These are phyloP conservation scores for Mongoloraphidia duomilia DNA, from an alignment of 2,888 invertebrate species.

Conservation along the genomic window DNA sequence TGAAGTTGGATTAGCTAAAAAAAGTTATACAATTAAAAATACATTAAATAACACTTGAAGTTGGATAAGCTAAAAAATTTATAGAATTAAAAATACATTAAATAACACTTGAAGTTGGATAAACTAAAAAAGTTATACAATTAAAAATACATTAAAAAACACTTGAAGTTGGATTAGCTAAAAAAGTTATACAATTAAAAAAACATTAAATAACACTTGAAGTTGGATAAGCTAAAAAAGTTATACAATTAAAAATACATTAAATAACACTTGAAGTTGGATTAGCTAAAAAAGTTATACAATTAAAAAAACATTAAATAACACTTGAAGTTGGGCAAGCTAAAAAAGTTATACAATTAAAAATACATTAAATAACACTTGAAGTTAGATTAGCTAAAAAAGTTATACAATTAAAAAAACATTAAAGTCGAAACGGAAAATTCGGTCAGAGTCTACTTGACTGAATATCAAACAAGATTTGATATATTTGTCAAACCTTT, in stretches of 20 bases:
- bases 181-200: slow-evolving; percentile 14
- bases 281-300: slow-evolving; percentile 20
- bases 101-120: slow-evolving; percentile 24
- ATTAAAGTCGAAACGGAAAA: too few relatives aligned
- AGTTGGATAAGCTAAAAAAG: slow-evolving; percentile 24
- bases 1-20: slow-evolving; percentile 25
- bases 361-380: slow-evolving; percentile 23
- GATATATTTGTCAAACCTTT: too few relatives aligned
- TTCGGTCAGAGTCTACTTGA: too few relatives aligned
- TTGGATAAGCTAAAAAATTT: slow-evolving; percentile 23
- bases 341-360: slow-evolving; percentile 17
- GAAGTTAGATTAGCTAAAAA: slow-evolving; percentile 25
- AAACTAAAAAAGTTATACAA: slow-evolving; percentile 19
- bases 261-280: slow-evolving; percentile 24
- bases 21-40: slow-evolving; percentile 6
- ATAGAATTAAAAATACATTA: too few relatives aligned
- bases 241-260: background rate
- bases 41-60: slow-evolving; percentile 24
- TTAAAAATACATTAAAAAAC: too few relatives aligned
- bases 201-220: slow-evolving; percentile 24
- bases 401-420: background rate
- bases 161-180: slow-evolving; percentile 24
- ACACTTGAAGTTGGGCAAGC: slow-evolving; percentile 24
- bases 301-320: too few relatives aligned
- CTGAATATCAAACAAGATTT: too few relatives aligned